Evolutionary conservation across 2,113 vertebrate genomes (phyloP).

Genomic region (Corydoras maculifer): DNA sequence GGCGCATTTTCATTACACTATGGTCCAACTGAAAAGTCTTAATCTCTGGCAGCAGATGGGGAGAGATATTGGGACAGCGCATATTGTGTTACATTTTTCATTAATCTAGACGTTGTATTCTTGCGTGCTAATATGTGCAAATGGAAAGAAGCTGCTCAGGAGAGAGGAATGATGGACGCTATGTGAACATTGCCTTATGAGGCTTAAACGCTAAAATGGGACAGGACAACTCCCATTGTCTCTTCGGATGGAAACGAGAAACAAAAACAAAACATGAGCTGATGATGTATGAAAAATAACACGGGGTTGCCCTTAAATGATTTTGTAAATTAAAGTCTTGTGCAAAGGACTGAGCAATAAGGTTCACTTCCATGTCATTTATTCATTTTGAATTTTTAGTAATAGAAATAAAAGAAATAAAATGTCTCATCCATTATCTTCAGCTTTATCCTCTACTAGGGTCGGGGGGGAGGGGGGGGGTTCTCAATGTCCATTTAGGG

Average conservation of each 20-base stretch:
- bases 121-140: conserved; percentile 4
- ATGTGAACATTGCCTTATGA: conserved; percentile 25
- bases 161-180: conserved; percentile 2
- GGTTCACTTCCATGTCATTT: too few relatives aligned
- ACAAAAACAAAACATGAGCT: not conserved
- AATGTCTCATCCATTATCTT: too few relatives aligned
- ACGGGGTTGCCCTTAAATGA: too few relatives aligned
- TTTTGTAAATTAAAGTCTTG: too few relatives aligned
- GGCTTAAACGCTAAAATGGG: conserved; percentile 11
- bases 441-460: too few relatives aligned
- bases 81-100: conserved; percentile 4
- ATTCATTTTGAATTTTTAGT: too few relatives aligned
- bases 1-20: not conserved
- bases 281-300: too few relatives aligned
- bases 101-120: not conserved
- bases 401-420: too few relatives aligned
- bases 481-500: too few relatives aligned
- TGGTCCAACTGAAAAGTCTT: not conserved
- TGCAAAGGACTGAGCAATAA: too few relatives aligned
- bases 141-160: not conserved
- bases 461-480: too few relatives aligned
- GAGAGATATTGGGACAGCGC: not conserved
- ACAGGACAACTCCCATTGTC: not conserved
- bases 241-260: not conserved
- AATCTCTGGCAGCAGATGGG: not conserved